phyloP scores from a whole-genome alignment of 30 jellyfish, hydroid and myxozoan genomes.

The Hydractinia echinata region DNA sequence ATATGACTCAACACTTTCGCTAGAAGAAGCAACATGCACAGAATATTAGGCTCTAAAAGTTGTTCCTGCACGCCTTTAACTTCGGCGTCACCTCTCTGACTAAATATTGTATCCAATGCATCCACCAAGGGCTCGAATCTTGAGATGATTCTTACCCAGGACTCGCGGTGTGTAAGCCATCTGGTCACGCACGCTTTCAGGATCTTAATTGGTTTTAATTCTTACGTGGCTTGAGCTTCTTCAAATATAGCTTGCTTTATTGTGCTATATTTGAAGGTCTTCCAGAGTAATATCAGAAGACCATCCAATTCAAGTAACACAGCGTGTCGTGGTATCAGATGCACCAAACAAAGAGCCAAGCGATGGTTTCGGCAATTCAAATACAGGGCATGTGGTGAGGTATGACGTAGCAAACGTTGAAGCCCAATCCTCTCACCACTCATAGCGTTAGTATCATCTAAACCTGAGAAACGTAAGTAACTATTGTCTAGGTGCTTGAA shows the following conservation, averaged over 20 bases:
- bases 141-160: background rate
- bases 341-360: background rate
- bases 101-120: background rate
- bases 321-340: background rate
- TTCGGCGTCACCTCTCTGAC: background rate
- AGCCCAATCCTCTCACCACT: background rate
- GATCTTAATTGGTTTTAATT: background rate
- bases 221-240: background rate
- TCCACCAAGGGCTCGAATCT: conserved; percentile 3
- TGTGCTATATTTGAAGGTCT: background rate
- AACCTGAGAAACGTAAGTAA: background rate
- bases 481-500: background rate
- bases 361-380: background rate
- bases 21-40: conserved; percentile 14
- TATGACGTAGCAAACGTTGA: background rate
- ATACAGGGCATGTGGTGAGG: background rate
- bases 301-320: background rate
- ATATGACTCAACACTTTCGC: conserved; percentile 1
- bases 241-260: background rate
- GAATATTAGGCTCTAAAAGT: background rate
- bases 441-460: background rate
- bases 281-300: background rate
- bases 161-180: background rate
- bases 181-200: background rate
- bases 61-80: background rate